A percentile compares a stretch with the other conserved stretches of the same genome.
These are phyloP conservation scores for Scophthalmus maximus DNA, from an alignment of 2,113 vertebrate genomes.

Conservation along the genomic window DNA sequence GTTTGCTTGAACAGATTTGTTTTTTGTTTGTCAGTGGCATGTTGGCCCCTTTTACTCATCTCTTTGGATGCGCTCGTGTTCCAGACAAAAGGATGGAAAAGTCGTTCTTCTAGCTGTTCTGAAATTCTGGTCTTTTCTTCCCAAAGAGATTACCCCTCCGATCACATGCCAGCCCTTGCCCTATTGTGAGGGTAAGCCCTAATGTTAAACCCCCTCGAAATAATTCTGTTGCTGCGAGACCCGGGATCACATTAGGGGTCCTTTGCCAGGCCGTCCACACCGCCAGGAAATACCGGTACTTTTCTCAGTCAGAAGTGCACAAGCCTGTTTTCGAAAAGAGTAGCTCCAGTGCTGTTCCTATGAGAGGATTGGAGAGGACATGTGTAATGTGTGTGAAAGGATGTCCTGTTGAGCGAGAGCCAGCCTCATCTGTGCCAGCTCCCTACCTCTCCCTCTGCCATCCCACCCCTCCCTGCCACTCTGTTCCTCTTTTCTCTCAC, in stretches of 20 bases:
- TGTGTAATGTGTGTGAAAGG: slow-evolving; percentile 80
- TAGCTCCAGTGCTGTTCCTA: slow-evolving; percentile 46
- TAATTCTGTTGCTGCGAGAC: slow-evolving; percentile 64
- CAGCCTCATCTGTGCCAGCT: slow-evolving; percentile 70
- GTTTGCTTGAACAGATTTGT: slow-evolving; percentile 48
- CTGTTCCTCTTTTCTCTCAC: slow-evolving; percentile 12
- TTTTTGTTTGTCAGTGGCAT: slow-evolving; percentile 40
- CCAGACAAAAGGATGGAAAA: slow-evolving; percentile 55
- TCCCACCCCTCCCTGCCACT: slow-evolving; percentile 5
- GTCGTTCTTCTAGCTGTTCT: slow-evolving; percentile 51
- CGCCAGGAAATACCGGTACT: slow-evolving; percentile 48
- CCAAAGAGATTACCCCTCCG: slow-evolving; percentile 68
- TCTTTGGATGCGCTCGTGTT: slow-evolving; percentile 47
- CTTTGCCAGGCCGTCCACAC: slow-evolving; percentile 37
- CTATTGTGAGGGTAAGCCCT: slow-evolving; percentile 71
- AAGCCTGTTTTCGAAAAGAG: slow-evolving; percentile 49
- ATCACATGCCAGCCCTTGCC: slow-evolving; percentile 70
- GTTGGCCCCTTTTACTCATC: slow-evolving; percentile 36
- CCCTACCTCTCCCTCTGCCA: slow-evolving; percentile 41
- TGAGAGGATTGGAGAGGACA: slow-evolving; percentile 77
- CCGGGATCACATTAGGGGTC: slow-evolving; percentile 60
- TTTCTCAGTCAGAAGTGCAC: slow-evolving; percentile 44
- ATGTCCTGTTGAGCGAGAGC: slow-evolving; percentile 77
- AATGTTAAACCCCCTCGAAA: slow-evolving; percentile 65
- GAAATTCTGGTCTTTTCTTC: slow-evolving; percentile 67